Evolutionary conservation across 2,888 invertebrate species (phyloP).

Genomic region (Protodeltote pygarga): DNA sequence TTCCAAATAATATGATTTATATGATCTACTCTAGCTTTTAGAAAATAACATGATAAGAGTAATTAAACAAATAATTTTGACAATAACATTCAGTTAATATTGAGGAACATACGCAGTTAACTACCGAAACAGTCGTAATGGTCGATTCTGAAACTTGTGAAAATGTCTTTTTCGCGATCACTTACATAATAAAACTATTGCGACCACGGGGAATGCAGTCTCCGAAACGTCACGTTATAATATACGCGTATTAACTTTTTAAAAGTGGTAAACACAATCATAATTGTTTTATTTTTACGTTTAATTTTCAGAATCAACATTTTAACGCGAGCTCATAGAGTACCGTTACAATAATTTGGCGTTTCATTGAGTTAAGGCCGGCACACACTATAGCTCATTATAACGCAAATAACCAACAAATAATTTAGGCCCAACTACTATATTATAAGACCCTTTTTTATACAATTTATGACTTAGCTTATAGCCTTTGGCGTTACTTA

Average conservation of each 20-base stretch:
- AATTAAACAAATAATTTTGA: slow-evolving; percentile 35
- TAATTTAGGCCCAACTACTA: slow-evolving; percentile 28
- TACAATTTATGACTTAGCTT: slow-evolving; percentile 49
- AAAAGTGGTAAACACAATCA: too few relatives aligned
- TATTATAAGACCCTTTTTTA: slow-evolving; percentile 23
- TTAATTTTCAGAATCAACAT: too few relatives aligned
- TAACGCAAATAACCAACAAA: slow-evolving; percentile 37
- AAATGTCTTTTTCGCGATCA: too few relatives aligned
- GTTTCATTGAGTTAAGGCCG: slow-evolving; percentile 29
- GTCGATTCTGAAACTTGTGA: neutral
- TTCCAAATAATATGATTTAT: too few relatives aligned
- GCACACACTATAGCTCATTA: slow-evolving; percentile 40
- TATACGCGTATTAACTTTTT: too few relatives aligned
- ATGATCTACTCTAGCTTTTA: too few relatives aligned
- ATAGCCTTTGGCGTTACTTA: slow-evolving; percentile 46
- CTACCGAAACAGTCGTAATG: slow-evolving; percentile 5
- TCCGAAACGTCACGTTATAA: too few relatives aligned
- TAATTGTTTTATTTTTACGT: too few relatives aligned
- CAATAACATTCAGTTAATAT: slow-evolving; percentile 7
- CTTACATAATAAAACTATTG: too few relatives aligned
- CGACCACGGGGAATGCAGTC: too few relatives aligned
- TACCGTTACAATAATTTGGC: neutral
- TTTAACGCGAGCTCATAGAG: neutral
- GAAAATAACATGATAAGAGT: too few relatives aligned
- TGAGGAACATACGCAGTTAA: slow-evolving; percentile 31